Conservation (phyloP, 2,113 vertebrate species). For the Morone saxatilis region DNA sequence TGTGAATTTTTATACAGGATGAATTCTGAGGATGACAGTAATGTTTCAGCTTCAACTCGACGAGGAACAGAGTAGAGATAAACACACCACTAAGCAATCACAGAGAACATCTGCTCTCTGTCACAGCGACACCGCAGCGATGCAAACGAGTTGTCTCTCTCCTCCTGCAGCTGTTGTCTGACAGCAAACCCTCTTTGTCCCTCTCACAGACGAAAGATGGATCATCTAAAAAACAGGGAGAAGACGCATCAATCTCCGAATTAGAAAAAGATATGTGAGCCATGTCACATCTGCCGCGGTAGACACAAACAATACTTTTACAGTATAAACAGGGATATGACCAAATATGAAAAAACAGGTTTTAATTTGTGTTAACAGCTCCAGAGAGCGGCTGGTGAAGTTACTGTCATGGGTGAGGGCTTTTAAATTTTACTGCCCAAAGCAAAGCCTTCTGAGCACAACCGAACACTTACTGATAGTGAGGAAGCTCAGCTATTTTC, state of each 20-base stretch:
- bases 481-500: conserved; percentile 42
- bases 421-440: conserved; percentile 35
- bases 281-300: conserved; percentile 38
- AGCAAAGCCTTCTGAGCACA: conserved; percentile 42
- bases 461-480: conserved; percentile 35
- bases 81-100: conserved; percentile 58
- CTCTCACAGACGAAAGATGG: conserved; percentile 37
- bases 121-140: conserved; percentile 56
- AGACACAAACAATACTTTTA: conserved; percentile 31
- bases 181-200: conserved; percentile 43
- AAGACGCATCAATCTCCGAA: conserved; percentile 47
- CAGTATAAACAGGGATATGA: conserved; percentile 21
- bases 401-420: conserved; percentile 21
- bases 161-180: conserved; percentile 71
- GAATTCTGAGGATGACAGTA: conserved; percentile 47
- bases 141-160: conserved; percentile 53
- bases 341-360: conserved; percentile 13
- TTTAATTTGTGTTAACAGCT: conserved; percentile 45
- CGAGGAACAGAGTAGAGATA: conserved; percentile 42
- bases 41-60: conserved; percentile 39
- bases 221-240: conserved; percentile 43
- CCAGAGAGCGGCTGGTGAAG: conserved; percentile 2
- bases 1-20: not conserved
- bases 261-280: conserved; percentile 24
- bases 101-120: conserved; percentile 75